These are phyloP conservation scores for Nomada goodeniana DNA, from an alignment of 2,888 invertebrate species.

Conservation along the genomic window DNA sequence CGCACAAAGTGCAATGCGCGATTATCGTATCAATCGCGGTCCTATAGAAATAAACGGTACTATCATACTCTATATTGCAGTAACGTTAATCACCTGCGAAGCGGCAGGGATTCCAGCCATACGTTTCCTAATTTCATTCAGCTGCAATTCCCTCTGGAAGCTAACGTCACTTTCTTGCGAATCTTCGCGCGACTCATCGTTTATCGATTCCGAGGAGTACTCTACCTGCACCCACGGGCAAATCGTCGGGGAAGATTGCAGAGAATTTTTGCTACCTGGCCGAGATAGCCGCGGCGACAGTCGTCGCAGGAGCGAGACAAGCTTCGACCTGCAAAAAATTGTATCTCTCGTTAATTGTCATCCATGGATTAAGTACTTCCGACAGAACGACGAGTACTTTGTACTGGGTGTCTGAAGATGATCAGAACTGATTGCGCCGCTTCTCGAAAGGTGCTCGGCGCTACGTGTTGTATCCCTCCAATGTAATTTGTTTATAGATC, in stretches of 20 bases:
- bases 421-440: constrained; percentile 74
- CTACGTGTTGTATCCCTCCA: constrained; percentile 79
- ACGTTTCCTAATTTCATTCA: constrained; percentile 80
- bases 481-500: constrained; percentile 75
- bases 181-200: constrained; percentile 73
- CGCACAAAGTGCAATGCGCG: background rate
- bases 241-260: constrained; percentile 78
- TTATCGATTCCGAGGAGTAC: constrained; percentile 78
- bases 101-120: constrained; percentile 76
- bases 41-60: background rate
- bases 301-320: constrained; percentile 79
- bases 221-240: constrained; percentile 83
- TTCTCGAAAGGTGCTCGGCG: constrained; percentile 80
- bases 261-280: constrained; percentile 76
- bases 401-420: constrained; percentile 79
- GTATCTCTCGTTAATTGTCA: background rate
- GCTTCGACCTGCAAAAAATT: constrained; percentile 76
- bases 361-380: background rate
- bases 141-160: constrained; percentile 80
- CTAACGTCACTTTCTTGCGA: constrained; percentile 79
- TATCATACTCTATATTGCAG: background rate
- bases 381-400: constrained; percentile 68
- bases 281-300: constrained; percentile 81
- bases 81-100: constrained; percentile 72
- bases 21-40: background rate